Conservation (phyloP, 2,888 invertebrate species). For the Athalia cordata region DNA sequence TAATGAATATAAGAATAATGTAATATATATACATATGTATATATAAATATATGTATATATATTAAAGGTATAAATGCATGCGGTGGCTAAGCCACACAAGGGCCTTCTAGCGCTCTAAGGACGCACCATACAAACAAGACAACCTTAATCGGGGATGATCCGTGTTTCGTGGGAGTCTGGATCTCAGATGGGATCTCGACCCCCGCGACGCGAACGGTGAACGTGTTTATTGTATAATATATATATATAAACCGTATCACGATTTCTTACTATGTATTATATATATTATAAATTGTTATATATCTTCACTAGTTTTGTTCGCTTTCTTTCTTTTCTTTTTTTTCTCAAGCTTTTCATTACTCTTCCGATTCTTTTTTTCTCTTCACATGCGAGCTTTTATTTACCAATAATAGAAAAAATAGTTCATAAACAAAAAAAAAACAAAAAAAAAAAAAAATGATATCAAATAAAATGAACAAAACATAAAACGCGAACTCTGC, state of each 20-base stretch:
- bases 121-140: slow-evolving; percentile 56
- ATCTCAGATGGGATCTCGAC: slow-evolving; percentile 36
- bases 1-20: neutral
- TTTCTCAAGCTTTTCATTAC: too few relatives aligned
- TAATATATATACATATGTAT: neutral
- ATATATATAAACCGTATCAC: slow-evolving; percentile 1
- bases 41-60: neutral
- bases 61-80: slow-evolving; percentile 55
- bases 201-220: slow-evolving; percentile 26
- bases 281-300: too few relatives aligned
- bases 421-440: neutral
- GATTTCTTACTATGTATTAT: neutral
- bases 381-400: slow-evolving; percentile 23
- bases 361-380: neutral
- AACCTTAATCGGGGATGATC: slow-evolving; percentile 45
- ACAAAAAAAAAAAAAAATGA: neutral
- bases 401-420: neutral
- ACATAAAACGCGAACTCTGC: neutral
- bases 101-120: slow-evolving; percentile 58
- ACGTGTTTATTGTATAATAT: slow-evolving; percentile 12
- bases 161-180: slow-evolving; percentile 42
- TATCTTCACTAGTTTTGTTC: neutral
- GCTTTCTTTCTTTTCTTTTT: neutral
- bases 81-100: slow-evolving; percentile 60
- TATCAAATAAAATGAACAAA: neutral